Base-by-base conservation (phyloP, 2,888 invertebrate genomes). In the Siphonodentalium dalli region DNA sequence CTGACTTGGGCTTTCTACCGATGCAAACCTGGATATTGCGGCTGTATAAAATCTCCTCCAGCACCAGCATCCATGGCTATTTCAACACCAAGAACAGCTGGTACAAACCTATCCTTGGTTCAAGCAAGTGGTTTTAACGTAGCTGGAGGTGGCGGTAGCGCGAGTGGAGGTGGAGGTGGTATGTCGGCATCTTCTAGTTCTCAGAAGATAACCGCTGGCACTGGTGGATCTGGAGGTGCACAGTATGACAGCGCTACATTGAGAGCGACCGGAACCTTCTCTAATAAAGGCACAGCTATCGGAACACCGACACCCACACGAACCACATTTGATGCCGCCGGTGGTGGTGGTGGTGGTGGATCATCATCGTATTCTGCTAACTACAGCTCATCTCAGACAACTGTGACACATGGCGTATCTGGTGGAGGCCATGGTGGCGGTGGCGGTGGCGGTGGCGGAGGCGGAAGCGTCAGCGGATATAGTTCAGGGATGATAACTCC, bases 1-100 rank as follows among this genome's bases (percentile, higher is more conserved):
- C 53, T 76, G 29, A 71, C 74, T 68, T 77, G 76, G 76, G 76
- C 75, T 1, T 66, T 75, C 42, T 75, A 72, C 61, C 65, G 65
- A 38, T 67, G 74, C 41, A 76, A 76, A 54, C 76, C 76, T 8
- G 75, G 76, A 7, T 69, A 68, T 38, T 68, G 73, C 33, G 52
- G 65, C 1, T 60, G 67, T 23, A 53, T 65, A 26, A 66, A 60
- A 33, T 57, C 68, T 2, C 57, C 68, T 2, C 59, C 58, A 13
- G 65, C 63, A 5, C 64, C 43, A 21, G 67, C 61, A 1, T 58
- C 69, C 5, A 54, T 71, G 34, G 58, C 54, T 37, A 77, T 76
- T 40, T 74, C 77, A 0, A 41, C 71, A 3, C 76, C 76, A 3
- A 47, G 66, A 23, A 60, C 70, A 2, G 61, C 68, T n/a, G n/a